A percentile compares a stretch with the other conserved stretches of the same genome.
These are phyloP conservation scores for Meles meles DNA, from an alignment of 2,113 vertebrate species.

Conservation along the genomic window DNA sequence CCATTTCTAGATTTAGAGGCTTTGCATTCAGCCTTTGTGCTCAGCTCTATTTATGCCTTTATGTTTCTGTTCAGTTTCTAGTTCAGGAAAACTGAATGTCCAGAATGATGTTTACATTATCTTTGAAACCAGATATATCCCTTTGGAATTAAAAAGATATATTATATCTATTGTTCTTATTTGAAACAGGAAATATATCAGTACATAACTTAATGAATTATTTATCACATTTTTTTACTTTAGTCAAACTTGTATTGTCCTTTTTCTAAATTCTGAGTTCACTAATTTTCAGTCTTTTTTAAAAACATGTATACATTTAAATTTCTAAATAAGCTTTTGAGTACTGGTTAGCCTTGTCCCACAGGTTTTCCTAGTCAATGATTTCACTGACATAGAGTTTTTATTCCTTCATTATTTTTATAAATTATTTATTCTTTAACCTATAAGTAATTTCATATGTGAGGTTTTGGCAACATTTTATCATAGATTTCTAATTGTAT, in stretches of 20 bases:
- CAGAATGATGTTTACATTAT: background rate
- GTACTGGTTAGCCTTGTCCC: background rate
- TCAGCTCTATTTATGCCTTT: background rate
- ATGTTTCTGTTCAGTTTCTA: background rate
- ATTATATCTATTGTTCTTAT: background rate
- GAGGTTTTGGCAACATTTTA: background rate
- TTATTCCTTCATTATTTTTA: background rate
- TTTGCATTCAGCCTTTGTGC: background rate
- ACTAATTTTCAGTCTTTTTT: background rate
- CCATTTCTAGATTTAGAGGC: background rate
- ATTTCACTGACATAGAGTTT: background rate
- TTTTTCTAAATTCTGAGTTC: background rate
- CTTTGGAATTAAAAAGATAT: background rate
- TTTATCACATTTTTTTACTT: background rate
- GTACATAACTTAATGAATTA: background rate
- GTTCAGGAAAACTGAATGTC: background rate
- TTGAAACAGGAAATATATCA: background rate
- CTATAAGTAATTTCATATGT: background rate
- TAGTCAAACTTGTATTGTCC: background rate
- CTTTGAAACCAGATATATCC: background rate
- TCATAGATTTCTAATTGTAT: background rate
- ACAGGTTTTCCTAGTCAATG: background rate
- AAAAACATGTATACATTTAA: background rate
- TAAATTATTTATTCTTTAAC: background rate
- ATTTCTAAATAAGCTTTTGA: background rate